Evolutionary conservation across 1,140 invertebrate genomes (phyloP).

Genomic region (Heliconius eleuchia): DNA sequence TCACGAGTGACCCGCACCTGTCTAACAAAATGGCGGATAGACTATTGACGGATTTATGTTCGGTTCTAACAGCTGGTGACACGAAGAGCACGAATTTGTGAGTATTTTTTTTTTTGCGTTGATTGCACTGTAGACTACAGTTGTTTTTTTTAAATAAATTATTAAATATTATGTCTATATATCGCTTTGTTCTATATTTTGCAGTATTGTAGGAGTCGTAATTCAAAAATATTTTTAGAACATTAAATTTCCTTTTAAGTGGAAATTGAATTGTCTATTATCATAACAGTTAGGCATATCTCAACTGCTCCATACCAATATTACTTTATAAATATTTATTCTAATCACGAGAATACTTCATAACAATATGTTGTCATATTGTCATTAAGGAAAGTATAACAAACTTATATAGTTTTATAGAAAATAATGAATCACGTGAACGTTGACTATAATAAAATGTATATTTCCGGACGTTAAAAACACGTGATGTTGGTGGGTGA

Average conservation of each 20-base stretch:
- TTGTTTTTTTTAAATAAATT: too few relatives aligned
- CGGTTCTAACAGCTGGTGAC: conserved; percentile 84
- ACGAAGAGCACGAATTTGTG: conserved; percentile 92
- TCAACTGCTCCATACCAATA: conserved; percentile 27
- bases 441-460: background rate
- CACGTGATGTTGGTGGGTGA: conserved; percentile 46
- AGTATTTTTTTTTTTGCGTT: conserved; percentile 78
- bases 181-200: too few relatives aligned
- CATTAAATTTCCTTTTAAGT: too few relatives aligned
- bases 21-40: conserved; percentile 79
- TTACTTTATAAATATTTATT: conserved; percentile 46
- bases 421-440: background rate
- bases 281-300: too few relatives aligned
- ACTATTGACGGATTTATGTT: conserved; percentile 84
- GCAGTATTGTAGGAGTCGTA: too few relatives aligned
- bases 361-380: background rate
- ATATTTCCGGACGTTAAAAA: conserved; percentile 9
- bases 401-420: background rate
- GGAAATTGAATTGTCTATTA: too few relatives aligned
- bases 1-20: conserved; percentile 60
- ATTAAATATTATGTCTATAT: too few relatives aligned
- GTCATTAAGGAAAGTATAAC: background rate
- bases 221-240: too few relatives aligned
- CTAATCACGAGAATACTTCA: background rate
- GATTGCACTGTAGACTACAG: too few relatives aligned